Evolutionary conservation across 2,888 invertebrate genomes (phyloP), one percentile per base, ranked within the genome.

Genomic region (Epistrophella euchroma): DNA sequence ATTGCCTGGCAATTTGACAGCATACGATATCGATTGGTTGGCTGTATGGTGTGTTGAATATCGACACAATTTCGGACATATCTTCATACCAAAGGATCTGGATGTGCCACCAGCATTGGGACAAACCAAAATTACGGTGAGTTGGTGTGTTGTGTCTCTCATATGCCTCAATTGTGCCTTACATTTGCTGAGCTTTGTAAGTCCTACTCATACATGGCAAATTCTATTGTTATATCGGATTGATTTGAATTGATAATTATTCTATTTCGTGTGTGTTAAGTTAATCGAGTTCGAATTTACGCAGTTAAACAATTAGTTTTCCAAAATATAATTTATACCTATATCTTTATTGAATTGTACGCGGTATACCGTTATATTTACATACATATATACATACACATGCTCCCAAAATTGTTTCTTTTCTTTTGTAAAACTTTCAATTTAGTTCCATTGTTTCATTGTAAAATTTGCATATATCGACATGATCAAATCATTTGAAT

Each of bases 41-140:
- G 95, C 97, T 0, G 96, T 98, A 0, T 98, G 97, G 97, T 98
- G 98, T 90, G 97, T 97, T n/a, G 95, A 96, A 90, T 97, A 96
- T 92, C 93, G 95, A 6, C 97, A 98, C 90, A 97, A 98, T 93
- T 98, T 98, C 91, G 98, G 98, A 0, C 97, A 98, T 90, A 97
- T 98, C 1, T 94, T 94, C 90, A 96, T 98, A 71, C 98, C 98
- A 0, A 96, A 96, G 91, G 96, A 97, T 89, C 92, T 98, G 89
- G 97, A 98, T 89, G 97, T 98, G 17, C 98, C 98, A 0, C 97
- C 98, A 0, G 97, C 97, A 1, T 91, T 98, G 86, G 97, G 97
- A 19, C 97, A 97, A 93, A 97, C 97, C 0, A 97, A 97, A 93
- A 97, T 97, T 88, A 97, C 97, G 92, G 97, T 97, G 94, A 95